Base-by-base conservation (phyloP, 2,888 invertebrate species). In the Scaptomyza flava region DNA sequence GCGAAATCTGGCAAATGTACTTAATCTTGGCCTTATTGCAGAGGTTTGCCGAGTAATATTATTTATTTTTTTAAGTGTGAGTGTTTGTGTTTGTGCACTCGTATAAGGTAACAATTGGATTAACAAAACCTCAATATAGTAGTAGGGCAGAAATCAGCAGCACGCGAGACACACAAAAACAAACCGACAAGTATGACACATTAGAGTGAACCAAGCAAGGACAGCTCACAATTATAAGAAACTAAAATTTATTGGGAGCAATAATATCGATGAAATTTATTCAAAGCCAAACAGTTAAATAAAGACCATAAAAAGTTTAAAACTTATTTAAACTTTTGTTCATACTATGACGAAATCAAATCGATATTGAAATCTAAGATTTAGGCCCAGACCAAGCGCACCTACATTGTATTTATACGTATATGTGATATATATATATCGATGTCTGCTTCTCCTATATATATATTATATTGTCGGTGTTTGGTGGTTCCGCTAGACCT, bases 61-160 rank as follows among this genome's bases (percentile, higher is more conserved):
- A n/a, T n/a, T n/a, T n/a, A n/a, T 38, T 34, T 9, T 11, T 9
- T 11, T 50, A 12, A 11, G n/a, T 20, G 38, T 43, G 14, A 23
- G 34, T 48, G 20, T 33, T n/a, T 52, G n/a, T 50, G 6, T 60
- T 27, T 53, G 56, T 75, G 42, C 60, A 57, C 46, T 46, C 46
- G 41, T 41, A 46, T 70, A 65, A 60, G 43, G 33, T 62, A 76
- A 89, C 90, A 91, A 91, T 91, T 91, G 90, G 91, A 91, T 91
- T 91, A 91, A 78, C 78, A 70, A 48, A 30, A 64, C 59, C 63
- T 43, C 63, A 58, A 67, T 76, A 72, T 52, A 67, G 9, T 52
- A 67, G 9, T 52, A 67, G 11, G 17, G 61, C 46, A 43, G 48
- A 76, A 76, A 76, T 66, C 78, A 70, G 62, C 70, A 66, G 56